Percentiles rank a stretch among this genome's conserved stretches.
Evolutionary conservation across 35 echinoderm and acorn worm genomes (phyloP).

Genomic region (Patiria miniata): DNA sequence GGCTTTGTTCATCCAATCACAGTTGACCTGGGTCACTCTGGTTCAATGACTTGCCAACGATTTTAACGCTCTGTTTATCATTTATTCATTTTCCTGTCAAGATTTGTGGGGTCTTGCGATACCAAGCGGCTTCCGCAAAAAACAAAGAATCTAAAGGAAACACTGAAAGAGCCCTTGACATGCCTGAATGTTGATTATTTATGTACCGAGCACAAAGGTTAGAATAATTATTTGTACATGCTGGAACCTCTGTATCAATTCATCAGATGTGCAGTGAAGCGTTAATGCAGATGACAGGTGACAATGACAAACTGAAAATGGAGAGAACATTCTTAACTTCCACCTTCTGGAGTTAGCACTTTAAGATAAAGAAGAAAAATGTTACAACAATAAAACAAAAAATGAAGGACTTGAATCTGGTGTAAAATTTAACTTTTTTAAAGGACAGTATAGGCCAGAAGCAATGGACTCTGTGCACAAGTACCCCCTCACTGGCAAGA

Average conservation of each 20-base stretch:
- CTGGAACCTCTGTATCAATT: neutral
- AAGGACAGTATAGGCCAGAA: too few relatives aligned
- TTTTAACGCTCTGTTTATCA: constrained; percentile 22
- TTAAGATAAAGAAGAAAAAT: too few relatives aligned
- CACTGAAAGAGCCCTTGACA: constrained; percentile 20
- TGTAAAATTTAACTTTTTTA: too few relatives aligned
- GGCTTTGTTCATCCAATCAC: neutral
- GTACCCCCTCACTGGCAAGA: too few relatives aligned
- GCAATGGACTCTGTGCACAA: too few relatives aligned
- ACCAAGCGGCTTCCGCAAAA: neutral
- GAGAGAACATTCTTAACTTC: too few relatives aligned
- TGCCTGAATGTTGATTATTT: constrained; percentile 22
- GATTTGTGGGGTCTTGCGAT: neutral
- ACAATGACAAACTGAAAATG: neutral
- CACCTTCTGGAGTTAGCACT: too few relatives aligned
- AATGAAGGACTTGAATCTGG: too few relatives aligned
- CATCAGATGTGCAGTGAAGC: constrained; percentile 13
- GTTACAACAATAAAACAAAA: too few relatives aligned
- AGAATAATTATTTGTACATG: constrained; percentile 1
- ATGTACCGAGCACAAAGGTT: neutral
- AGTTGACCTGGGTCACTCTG: neutral
- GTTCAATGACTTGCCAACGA: constrained; percentile 15
- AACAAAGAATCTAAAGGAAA: neutral
- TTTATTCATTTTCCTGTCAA: constrained; percentile 24
- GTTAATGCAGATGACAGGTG: constrained; percentile 2